Percentiles rank a stretch among this genome's conserved stretches.
Evolutionary conservation across 2,113 vertebrate genomes (phyloP).

Genomic region (Lonchura striata): DNA sequence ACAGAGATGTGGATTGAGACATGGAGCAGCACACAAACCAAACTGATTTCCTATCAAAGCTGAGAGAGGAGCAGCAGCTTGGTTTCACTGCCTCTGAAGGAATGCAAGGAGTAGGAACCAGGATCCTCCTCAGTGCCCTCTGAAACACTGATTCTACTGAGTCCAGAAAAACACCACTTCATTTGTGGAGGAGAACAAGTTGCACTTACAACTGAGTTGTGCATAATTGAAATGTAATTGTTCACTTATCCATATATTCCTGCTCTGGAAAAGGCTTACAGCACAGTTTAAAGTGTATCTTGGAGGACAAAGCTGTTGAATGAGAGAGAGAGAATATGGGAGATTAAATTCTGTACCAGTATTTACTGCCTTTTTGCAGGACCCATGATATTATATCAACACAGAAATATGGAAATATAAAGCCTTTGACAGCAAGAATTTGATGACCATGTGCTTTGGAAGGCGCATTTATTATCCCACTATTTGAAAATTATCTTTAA

Average conservation of each 20-base stretch:
- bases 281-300: not conserved
- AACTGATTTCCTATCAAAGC: not conserved
- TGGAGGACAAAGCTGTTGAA: not conserved
- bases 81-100: not conserved
- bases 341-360: not conserved
- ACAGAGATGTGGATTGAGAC: not conserved
- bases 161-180: not conserved
- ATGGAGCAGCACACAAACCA: not conserved
- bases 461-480: not conserved
- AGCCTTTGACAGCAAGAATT: not conserved
- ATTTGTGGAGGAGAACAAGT: fast-evolving
- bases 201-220: fast-evolving
- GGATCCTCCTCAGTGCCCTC: not conserved
- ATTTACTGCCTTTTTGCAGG: not conserved
- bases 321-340: not conserved
- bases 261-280: not conserved
- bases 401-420: not conserved
- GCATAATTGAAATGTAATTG: not conserved
- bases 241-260: not conserved
- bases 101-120: not conserved
- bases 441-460: not conserved
- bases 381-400: too few relatives aligned
- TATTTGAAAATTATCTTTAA: not conserved
- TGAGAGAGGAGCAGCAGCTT: not conserved
- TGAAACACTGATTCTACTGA: not conserved